Evolutionary conservation across 2,113 vertebrate species (phyloP).

Genomic region (Meles meles): DNA sequence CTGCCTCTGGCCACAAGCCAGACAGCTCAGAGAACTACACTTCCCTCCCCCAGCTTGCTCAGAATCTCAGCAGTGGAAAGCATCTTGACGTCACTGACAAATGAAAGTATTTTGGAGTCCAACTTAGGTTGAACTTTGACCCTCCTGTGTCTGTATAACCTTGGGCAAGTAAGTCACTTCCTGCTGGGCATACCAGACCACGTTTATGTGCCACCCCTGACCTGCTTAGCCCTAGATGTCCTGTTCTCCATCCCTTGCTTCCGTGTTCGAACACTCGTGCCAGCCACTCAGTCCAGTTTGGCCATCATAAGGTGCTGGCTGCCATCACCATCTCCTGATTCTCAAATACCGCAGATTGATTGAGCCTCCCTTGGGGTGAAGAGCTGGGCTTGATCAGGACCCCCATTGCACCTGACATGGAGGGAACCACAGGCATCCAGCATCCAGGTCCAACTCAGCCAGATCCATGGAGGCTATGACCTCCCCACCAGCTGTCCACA

Average conservation of each 20-base stretch:
- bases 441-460: neutral
- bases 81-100: neutral
- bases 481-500: neutral
- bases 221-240: neutral
- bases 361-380: fast-evolving
- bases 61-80: neutral
- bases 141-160: neutral
- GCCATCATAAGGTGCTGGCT: neutral
- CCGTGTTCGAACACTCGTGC: neutral
- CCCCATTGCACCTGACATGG: neutral
- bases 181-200: neutral
- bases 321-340: neutral
- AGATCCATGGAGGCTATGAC: neutral
- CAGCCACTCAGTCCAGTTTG: too few relatives aligned
- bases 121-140: neutral
- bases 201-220: neutral
- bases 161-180: neutral
- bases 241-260: neutral
- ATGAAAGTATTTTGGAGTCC: neutral
- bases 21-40: neutral
- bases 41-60: neutral
- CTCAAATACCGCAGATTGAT: neutral
- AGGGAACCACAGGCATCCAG: neutral
- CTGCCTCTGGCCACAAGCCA: neutral
- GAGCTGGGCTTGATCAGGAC: neutral